Evolutionary conservation across 2,888 invertebrate genomes (phyloP).

Genomic region (Dexiosoma caninum): DNA sequence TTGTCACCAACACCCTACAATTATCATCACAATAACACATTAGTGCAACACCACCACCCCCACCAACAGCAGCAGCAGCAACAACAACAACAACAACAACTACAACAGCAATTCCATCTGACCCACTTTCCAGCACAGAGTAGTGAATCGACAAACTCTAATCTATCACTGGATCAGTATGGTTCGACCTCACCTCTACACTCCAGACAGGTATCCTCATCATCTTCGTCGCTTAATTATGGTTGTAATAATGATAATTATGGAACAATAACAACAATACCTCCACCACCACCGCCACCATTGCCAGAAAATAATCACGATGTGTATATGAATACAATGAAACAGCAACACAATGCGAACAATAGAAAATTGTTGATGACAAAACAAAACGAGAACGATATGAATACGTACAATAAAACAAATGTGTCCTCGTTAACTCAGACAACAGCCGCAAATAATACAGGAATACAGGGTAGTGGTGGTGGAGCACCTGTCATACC

Average conservation of each 20-base stretch:
- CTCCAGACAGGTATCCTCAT: constrained; percentile 73
- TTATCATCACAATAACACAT: constrained; percentile 29
- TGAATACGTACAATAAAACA: constrained; percentile 75
- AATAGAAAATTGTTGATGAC: constrained; percentile 65
- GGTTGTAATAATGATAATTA: constrained; percentile 63
- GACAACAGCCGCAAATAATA: background rate
- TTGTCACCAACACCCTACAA: constrained; percentile 68
- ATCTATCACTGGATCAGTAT: constrained; percentile 70
- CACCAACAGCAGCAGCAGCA: constrained; percentile 62
- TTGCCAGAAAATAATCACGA: constrained; percentile 59
- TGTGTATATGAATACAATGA: constrained; percentile 62
- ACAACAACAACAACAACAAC: constrained; percentile 61
- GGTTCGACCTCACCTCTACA: constrained; percentile 70
- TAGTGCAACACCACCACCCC: constrained; percentile 23
- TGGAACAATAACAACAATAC: constrained; percentile 66
- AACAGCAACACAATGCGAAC: constrained; percentile 58
- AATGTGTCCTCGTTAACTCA: constrained; percentile 49
- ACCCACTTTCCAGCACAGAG: constrained; percentile 36
- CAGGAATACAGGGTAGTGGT: background rate
- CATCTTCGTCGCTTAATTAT: constrained; percentile 70
- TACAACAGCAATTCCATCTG: constrained; percentile 57
- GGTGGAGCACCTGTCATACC: constrained; percentile 25
- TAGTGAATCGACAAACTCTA: constrained; percentile 60
- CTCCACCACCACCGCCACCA: constrained; percentile 69
- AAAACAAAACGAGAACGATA: constrained; percentile 75